Percentiles rank a stretch among this genome's conserved stretches.
phyloP scores from a whole-genome alignment of 2,797 vertebrate species.

The Pipistrellus nathusii region DNA sequence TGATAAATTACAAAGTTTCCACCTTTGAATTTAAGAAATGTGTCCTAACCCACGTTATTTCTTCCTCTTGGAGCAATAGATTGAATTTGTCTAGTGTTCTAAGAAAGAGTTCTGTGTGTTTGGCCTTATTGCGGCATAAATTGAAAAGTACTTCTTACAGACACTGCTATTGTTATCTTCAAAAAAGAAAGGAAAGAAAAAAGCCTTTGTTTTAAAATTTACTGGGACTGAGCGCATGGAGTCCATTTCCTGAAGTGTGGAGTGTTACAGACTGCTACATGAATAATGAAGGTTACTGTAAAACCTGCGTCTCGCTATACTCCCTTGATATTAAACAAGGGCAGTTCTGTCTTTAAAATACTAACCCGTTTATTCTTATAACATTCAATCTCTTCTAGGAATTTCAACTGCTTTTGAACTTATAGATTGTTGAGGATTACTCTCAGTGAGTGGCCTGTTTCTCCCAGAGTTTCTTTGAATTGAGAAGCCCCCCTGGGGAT shows the following conservation, averaged over 20 bases:
- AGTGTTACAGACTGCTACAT: background rate
- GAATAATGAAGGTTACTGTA: conserved; percentile 69
- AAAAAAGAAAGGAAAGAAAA: conserved; percentile 19
- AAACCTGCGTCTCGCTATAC: background rate
- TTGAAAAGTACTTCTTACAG: conserved; percentile 53
- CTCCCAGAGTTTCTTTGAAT: conserved; percentile 78
- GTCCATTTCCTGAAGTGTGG: conserved; percentile 61
- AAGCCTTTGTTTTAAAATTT: conserved; percentile 63
- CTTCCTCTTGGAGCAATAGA: background rate
- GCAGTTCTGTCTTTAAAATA: conserved; percentile 79
- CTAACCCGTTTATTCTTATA: conserved; percentile 66
- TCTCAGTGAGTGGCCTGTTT: conserved; percentile 79
- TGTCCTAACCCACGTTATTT: background rate
- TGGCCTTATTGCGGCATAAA: conserved; percentile 1
- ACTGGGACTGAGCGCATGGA: background rate
- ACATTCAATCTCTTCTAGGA: conserved; percentile 78
- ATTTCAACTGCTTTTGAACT: conserved; percentile 78
- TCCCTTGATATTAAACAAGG: conserved; percentile 74
- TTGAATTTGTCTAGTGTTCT: conserved; percentile 35
- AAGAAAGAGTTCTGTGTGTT: conserved; percentile 22
- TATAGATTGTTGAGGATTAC: conserved; percentile 77
- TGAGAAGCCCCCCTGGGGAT: conserved; percentile 72
- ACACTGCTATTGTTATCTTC: conserved; percentile 52
- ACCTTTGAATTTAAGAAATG: conserved; percentile 52
- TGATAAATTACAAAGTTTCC: background rate